These are phyloP conservation scores for Xenopus borealis DNA, from an alignment of 2,113 vertebrate genomes.

Conservation along the genomic window DNA sequence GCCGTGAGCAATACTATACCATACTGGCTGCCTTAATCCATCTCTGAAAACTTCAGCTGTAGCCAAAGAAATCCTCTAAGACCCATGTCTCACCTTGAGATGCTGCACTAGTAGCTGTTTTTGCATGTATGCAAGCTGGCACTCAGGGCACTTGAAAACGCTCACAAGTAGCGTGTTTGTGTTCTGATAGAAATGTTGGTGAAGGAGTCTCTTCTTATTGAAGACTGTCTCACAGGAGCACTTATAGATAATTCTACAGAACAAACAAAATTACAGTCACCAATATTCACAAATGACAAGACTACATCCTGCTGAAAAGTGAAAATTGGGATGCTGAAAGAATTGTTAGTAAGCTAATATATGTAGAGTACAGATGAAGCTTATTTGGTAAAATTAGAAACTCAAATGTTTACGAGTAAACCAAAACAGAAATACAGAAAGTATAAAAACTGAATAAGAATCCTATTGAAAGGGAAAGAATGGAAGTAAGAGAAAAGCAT, in stretches of 20 bases:
- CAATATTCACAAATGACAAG: too few species aligned
- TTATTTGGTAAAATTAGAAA: background rate
- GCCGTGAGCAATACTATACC: too few species aligned
- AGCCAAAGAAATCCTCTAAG: too few species aligned
- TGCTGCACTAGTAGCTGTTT: constrained; percentile 89
- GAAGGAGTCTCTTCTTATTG: constrained; percentile 86
- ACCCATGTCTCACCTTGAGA: constrained; percentile 77
- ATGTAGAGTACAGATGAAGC: background rate
- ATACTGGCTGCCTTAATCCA: too few species aligned
- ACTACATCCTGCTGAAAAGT: too few species aligned
- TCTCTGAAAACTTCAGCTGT: too few species aligned
- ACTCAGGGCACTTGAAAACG: constrained; percentile 93
- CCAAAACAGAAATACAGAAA: background rate
- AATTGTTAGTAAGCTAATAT: too few species aligned
- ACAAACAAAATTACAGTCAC: background rate
- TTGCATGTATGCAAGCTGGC: constrained; percentile 85
- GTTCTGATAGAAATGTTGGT: constrained; percentile 91
- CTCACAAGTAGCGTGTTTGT: constrained; percentile 73
- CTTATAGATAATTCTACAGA: constrained; percentile 86
- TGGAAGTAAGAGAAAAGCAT: background rate
- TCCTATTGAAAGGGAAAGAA: background rate
- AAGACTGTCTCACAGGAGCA: constrained; percentile 92
- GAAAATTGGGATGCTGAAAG: too few species aligned
- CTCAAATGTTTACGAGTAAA: too few species aligned
- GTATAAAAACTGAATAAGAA: background rate